phyloP scores from a whole-genome alignment of 2,888 invertebrate species.

The Amblyteles armatorius region DNA sequence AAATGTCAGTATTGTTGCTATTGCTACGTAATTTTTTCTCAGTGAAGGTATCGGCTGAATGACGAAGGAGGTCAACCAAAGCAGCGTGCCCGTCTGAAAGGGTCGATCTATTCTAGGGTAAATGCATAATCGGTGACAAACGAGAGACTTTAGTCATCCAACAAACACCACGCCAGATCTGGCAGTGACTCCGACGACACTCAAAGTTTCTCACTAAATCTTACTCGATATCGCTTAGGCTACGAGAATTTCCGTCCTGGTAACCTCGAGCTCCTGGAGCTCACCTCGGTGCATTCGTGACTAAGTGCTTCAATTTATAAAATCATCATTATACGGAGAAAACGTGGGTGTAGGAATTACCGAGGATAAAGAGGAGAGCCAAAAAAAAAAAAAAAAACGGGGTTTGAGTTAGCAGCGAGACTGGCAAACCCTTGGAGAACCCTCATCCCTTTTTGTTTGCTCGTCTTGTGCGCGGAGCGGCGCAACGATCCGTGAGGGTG shows the following conservation, averaged over 20 bases:
- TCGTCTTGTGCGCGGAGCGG: constrained; percentile 19
- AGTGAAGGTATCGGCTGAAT: too few species aligned
- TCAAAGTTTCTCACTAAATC: too few species aligned
- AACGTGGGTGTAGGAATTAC: constrained; percentile 21
- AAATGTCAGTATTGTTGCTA: too few species aligned
- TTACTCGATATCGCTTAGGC: neutral
- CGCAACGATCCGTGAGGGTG: constrained; percentile 51
- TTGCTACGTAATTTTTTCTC: too few species aligned
- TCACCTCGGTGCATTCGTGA: neutral
- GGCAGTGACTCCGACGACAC: neutral
- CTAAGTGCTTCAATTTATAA: constrained; percentile 14
- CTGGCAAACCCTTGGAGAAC: constrained; percentile 24
- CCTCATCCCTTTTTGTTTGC: constrained; percentile 40
- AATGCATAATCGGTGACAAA: too few species aligned
- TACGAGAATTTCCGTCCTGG: neutral
- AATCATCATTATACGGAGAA: constrained; percentile 15
- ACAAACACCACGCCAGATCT: neutral
- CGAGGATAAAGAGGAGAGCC: neutral
- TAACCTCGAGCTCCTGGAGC: neutral
- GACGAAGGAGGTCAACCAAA: too few species aligned
- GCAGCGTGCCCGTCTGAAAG: too few species aligned
- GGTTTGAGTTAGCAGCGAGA: constrained; percentile 5
- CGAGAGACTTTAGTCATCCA: too few species aligned
- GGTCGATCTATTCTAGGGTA: too few species aligned
- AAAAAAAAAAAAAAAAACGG: neutral